These are phyloP conservation scores for Eristalis arbustorum DNA, from an alignment of 2,888 invertebrate genomes.

Conservation along the genomic window DNA sequence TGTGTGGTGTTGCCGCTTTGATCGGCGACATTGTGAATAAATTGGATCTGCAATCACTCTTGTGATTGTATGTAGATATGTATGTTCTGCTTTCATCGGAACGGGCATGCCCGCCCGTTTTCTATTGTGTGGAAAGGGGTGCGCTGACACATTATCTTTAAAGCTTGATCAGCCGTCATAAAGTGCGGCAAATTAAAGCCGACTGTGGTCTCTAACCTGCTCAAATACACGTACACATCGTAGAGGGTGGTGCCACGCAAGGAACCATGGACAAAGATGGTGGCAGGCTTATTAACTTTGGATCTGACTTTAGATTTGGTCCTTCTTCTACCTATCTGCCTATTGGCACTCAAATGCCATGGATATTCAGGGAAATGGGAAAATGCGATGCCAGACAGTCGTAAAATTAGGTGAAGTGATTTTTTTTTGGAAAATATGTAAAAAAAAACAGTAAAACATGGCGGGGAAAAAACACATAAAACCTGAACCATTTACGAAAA, in stretches of 20 bases:
- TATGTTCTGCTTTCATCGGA: conserved; percentile 62
- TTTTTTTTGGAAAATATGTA: not conserved
- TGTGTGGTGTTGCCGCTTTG: conserved; percentile 50
- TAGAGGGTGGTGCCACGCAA: too few relatives aligned
- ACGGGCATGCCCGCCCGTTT: conserved; percentile 15
- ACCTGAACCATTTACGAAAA: conserved; percentile 46
- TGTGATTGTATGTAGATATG: too few relatives aligned
- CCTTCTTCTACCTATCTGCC: not conserved
- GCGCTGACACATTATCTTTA: conserved; percentile 64
- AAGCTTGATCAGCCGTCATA: conserved; percentile 69
- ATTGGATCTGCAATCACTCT: conserved; percentile 68
- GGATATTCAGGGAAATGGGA: not conserved
- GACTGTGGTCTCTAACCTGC: conserved; percentile 50
- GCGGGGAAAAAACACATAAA: conserved; percentile 5
- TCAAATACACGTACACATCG: too few relatives aligned
- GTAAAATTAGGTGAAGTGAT: conserved; percentile 31
- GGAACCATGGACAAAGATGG: not conserved
- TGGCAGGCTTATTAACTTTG: not conserved
- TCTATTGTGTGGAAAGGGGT: conserved; percentile 49
- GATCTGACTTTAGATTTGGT: not conserved
- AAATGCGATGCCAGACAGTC: conserved; percentile 27
- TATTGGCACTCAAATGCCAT: not conserved
- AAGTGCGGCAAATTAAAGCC: conserved; percentile 68
- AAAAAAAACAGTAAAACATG: conserved; percentile 17
- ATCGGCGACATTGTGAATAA: conserved; percentile 64